Evolutionary conservation across 2,113 vertebrate genomes (phyloP).

Genomic region (Aptenodytes forsteri): DNA sequence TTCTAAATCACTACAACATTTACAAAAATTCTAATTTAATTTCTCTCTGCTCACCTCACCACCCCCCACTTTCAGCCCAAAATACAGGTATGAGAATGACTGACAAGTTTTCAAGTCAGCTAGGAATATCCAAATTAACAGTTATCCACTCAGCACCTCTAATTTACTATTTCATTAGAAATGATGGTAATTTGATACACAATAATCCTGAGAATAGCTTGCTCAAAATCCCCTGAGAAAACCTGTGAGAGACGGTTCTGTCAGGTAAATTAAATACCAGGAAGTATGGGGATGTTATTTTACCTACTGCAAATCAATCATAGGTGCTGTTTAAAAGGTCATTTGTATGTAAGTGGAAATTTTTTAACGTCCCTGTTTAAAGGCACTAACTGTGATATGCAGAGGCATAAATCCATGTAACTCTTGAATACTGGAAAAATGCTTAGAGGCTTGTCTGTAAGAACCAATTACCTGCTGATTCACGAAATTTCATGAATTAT

Average conservation of each 20-base stretch:
- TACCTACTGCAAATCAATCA: neutral
- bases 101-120: neutral
- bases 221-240: neutral
- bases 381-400: neutral
- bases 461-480: neutral
- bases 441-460: neutral
- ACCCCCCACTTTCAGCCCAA: neutral
- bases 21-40: neutral
- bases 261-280: neutral
- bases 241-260: neutral
- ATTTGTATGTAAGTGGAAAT: slow-evolving; percentile 21
- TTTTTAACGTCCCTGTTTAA: neutral
- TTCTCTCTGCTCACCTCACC: neutral
- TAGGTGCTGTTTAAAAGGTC: slow-evolving; percentile 25
- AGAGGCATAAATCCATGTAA: neutral
- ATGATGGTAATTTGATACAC: neutral
- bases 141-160: neutral
- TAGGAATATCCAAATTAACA: neutral
- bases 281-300: neutral
- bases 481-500: slow-evolving; percentile 13
- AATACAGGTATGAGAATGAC: neutral
- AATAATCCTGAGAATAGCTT: neutral
- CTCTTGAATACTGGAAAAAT: neutral
- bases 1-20: neutral
- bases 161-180: slow-evolving; percentile 32